These are phyloP conservation scores for Mamestra configurata DNA, from an alignment of 1,140 invertebrate species.

Conservation along the genomic window DNA sequence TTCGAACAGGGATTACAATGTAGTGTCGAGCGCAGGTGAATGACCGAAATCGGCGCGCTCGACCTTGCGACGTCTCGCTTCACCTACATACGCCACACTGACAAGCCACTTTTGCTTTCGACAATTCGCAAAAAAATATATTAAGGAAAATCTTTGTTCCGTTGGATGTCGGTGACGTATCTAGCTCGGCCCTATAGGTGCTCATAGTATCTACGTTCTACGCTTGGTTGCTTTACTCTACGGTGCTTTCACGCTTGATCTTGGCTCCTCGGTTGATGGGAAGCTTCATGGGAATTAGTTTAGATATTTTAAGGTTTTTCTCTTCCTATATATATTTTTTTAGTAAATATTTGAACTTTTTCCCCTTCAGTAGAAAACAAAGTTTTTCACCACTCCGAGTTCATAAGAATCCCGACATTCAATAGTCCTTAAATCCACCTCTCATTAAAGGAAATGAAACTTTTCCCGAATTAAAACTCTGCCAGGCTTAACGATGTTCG, in stretches of 20 bases:
- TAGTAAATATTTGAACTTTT: neutral
- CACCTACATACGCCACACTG: conserved; percentile 79
- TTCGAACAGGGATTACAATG: conserved; percentile 44
- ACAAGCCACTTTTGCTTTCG: conserved; percentile 86
- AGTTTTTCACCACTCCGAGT: neutral
- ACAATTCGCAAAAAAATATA: conserved; percentile 81
- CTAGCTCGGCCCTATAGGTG: conserved; percentile 45
- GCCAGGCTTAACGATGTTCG: conserved; percentile 65
- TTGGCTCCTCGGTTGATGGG: neutral
- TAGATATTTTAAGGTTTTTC: neutral
- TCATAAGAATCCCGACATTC: neutral
- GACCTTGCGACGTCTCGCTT: conserved; percentile 80
- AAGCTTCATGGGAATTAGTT: neutral
- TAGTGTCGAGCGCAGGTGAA: conserved; percentile 70
- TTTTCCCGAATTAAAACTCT: conserved; percentile 49
- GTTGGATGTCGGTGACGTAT: conserved; percentile 33
- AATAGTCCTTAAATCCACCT: conserved; percentile 20
- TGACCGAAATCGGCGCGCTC: conserved; percentile 81
- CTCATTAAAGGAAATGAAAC: conserved; percentile 48
- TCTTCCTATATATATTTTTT: no score
- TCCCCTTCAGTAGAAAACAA: neutral
- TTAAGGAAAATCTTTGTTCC: conserved; percentile 52
- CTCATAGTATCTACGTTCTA: neutral
- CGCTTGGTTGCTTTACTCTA: neutral
- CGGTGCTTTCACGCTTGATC: neutral